Evolutionary conservation across 2,113 vertebrate genomes (phyloP).

Genomic region (Amphilophus citrinellus): DNA sequence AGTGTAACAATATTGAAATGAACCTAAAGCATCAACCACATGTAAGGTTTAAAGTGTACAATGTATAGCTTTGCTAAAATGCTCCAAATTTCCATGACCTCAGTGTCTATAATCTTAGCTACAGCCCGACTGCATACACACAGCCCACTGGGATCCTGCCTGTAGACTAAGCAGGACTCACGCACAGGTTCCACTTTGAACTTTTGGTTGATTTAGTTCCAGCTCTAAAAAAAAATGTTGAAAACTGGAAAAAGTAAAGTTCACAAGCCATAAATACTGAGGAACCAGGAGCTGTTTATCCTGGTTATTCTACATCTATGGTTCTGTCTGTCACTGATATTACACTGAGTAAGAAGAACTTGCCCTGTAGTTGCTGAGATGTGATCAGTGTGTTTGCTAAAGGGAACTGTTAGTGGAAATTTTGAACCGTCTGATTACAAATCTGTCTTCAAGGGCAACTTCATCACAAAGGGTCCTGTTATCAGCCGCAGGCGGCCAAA

Average conservation of each 20-base stretch:
- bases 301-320: constrained; percentile 62
- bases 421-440: constrained; percentile 40
- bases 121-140: constrained; percentile 16
- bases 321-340: constrained; percentile 72
- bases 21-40: background rate
- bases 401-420: background rate
- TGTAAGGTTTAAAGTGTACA: constrained; percentile 1
- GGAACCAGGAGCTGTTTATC: constrained; percentile 57
- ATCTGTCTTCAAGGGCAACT: constrained; percentile 58
- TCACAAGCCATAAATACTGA: constrained; percentile 56
- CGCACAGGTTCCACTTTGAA: constrained; percentile 46
- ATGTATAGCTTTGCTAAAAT: background rate
- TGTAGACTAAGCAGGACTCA: constrained; percentile 46
- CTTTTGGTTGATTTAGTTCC: constrained; percentile 39
- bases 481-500: constrained; percentile 92
- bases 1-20: background rate
- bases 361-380: constrained; percentile 46
- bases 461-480: constrained; percentile 77
- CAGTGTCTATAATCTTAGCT: constrained; percentile 22
- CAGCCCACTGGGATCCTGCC: constrained; percentile 56
- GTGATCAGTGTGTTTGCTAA: constrained; percentile 27
- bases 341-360: constrained; percentile 64
- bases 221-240: constrained; percentile 18
- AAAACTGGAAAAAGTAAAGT: constrained; percentile 48
- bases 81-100: constrained; percentile 9